Evolutionary conservation across 2,113 vertebrate genomes (phyloP).

Genomic region (Laticauda colubrina): DNA sequence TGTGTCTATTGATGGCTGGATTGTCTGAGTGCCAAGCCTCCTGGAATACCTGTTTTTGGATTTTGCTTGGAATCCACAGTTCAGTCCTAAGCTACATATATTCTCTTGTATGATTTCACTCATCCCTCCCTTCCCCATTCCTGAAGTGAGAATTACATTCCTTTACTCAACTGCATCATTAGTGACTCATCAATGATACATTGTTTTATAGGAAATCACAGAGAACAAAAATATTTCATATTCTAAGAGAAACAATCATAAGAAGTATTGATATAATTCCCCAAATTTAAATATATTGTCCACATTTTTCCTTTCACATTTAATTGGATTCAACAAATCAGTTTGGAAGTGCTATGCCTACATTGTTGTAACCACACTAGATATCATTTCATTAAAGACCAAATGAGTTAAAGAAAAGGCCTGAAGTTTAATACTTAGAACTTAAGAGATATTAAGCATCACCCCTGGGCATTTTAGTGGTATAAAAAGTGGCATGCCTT

Average conservation of each 20-base stretch:
- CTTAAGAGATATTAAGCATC: neutral
- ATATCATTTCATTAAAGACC: neutral
- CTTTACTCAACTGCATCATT: neutral
- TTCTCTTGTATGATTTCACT: neutral
- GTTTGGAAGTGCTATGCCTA: neutral
- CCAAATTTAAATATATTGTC: neutral
- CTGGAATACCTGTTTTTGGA: neutral
- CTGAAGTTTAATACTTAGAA: neutral
- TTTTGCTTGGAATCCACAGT: neutral
- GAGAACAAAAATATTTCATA: neutral
- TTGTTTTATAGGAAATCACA: neutral
- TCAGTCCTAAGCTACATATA: neutral
- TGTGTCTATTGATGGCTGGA: neutral
- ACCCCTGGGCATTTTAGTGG: neutral
- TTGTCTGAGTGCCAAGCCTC: neutral
- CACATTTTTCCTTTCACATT: neutral
- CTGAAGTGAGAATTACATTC: neutral
- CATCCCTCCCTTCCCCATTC: neutral
- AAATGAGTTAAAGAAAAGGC: neutral
- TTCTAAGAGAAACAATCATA: neutral
- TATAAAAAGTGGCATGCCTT: neutral
- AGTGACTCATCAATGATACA: neutral
- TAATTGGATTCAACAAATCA: neutral
- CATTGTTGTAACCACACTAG: no score
- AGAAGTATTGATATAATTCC: neutral